These are phyloP conservation scores for Galerucella calmariensis DNA, from an alignment of 2,888 invertebrate genomes.

Conservation along the genomic window DNA sequence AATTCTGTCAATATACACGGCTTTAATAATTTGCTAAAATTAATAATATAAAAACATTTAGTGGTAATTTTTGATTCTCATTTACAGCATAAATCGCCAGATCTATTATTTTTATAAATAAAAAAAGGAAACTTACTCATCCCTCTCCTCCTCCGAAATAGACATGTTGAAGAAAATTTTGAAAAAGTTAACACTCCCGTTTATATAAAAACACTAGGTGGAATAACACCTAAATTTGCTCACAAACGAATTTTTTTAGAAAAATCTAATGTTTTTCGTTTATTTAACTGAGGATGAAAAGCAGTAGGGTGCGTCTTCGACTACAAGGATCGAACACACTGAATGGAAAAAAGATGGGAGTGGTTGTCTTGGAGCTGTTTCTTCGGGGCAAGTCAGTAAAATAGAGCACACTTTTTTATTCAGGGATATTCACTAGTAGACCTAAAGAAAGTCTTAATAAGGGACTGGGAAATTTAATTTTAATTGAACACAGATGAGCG, in stretches of 20 bases:
- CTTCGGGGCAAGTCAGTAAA: background rate
- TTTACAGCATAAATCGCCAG: background rate
- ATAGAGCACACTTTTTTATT: background rate
- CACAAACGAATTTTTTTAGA: conserved; percentile 18
- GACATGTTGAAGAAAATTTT: conserved; percentile 47
- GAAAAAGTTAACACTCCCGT: conserved; percentile 11
- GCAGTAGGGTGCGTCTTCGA: conserved; percentile 50
- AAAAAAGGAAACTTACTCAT: conserved; percentile 73
- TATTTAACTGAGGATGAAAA: conserved; percentile 19
- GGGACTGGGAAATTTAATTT: no score
- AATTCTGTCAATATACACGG: no score
- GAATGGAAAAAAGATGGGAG: conserved; percentile 32
- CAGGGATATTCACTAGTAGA: no score
- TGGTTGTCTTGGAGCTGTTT: conserved; percentile 7
- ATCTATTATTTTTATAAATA: background rate
- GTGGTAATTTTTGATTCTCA: no score
- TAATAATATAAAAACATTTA: no score
- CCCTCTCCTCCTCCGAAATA: conserved; percentile 75
- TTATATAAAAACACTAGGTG: conserved; percentile 20
- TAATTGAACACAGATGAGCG: no score
- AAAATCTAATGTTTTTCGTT: conserved; percentile 21
- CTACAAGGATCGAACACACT: conserved; percentile 48
- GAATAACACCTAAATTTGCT: background rate
- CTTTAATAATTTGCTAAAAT: no score
- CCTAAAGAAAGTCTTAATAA: no score